Base-by-base conservation (phyloP, 2,797 vertebrate species). In the Sebastes nivosus region DNA sequence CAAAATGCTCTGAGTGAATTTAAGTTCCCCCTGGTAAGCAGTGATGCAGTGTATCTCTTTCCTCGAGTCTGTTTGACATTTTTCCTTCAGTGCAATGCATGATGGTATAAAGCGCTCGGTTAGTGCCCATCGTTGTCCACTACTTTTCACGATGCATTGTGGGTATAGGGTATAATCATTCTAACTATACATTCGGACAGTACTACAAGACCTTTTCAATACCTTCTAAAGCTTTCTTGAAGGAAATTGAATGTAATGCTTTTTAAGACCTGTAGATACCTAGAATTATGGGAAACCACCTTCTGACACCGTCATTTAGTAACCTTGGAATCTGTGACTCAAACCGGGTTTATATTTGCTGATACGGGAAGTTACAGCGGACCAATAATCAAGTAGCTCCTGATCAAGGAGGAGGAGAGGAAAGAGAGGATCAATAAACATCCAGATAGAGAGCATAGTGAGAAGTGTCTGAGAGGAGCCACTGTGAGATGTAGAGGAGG, bases 361-460 rank as follows among this genome's bases (percentile, higher is more conserved):
- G 14, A 54, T 52, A 20, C 8, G 4, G 24, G 29, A 64, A n/a
- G 55, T 42, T 9, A 22, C n/a, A 46, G 46, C 29, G 18, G 54
- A 29, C 24, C 54, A 64, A 61, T 57, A 77, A 72, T 18, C 58
- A 11, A 24, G 14, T 8, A 54, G 27, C n/a, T 25, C 13, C 27
- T 25, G 27, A 71, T 73, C 13, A 58, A 27, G 25, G 67, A 29
- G 59, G 29, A 77, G 67, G 11, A 66, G 27, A 29, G 52, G 16
- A 69, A 55, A 67, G 29, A 60, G 24, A 61, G 32, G 72, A 79
- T 82, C 77, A n/a, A 88, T 87, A 83, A 59, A 82, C 32, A 75
- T 60, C 65, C 22, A 61, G 72, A 72, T 38, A 42, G 67, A 24
- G 22, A 65, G 63, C 58, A 12, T 2, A 42, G 65, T 72, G 64